Base-by-base conservation (phyloP, 2,113 vertebrate species). In the Pipa parva region DNA sequence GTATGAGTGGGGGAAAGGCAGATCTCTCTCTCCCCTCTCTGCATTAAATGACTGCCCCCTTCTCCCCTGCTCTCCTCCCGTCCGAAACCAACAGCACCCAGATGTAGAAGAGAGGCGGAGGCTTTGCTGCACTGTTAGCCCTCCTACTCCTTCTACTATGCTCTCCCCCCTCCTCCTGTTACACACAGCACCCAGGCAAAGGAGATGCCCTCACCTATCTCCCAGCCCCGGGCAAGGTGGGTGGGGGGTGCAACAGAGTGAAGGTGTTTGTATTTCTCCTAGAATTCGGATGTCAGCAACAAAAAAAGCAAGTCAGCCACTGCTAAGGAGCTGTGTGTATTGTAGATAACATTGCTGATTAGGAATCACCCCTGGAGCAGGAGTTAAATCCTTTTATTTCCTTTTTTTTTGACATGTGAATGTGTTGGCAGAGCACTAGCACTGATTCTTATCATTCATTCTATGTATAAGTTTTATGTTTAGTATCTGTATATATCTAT, bases 1-100 rank as follows among this genome's bases (percentile, higher is more conserved):
- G 59, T 75, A 74, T 58, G 71, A 76, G 78, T 72, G 66, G 79
- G n/a, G 80, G 76, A 78, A 75, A 79, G 81, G 77, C 26, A 59
- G 25, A 33, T 50, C 17, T 31, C 54, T 51, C 45, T 33, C 56
- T 68, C 46, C 21, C 39, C 49, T 22, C 71, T 79, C 69, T 81
- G 65, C 77, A 79, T 76, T 79, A 80, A 82, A 80, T 80, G 72
- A 77, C 73, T 75, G 54, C 45, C 71, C 1, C 71, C 65, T 61
- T 71, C 64, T 42, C 17, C 39, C 13, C 11, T 36, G 29, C 55
- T 51, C 73, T 39, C 74, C 76, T 57, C 74, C 74, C 62, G 64
- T 68, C 56, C 33, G 45, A 71, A 33, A 27, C 58, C 28, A 63
- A 64, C 73, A 42, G 33, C 57, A 51, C 72, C 74, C 76, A 72